A percentile compares a stretch with the other conserved stretches of the same genome.
Conservation (phyloP, 2,888 invertebrate genomes). For the Gymnoscelis rufifasciata region DNA sequence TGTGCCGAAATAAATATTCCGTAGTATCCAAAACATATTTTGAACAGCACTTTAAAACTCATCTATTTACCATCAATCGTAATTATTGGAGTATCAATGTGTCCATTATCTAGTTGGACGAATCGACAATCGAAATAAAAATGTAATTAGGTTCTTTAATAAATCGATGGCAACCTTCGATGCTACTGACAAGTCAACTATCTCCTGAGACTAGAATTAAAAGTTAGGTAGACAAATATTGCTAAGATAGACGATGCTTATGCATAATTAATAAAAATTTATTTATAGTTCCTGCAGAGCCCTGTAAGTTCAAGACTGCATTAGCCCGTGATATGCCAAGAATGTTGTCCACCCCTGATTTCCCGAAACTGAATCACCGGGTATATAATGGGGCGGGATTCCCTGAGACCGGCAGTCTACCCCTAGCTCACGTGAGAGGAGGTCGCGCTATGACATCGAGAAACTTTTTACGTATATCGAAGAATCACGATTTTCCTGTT, state of each 20-base stretch:
- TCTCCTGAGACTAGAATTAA: no score
- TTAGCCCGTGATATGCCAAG: not conserved
- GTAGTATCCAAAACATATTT: not conserved
- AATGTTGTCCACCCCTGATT: slow-evolving; percentile 17
- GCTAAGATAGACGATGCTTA: no score
- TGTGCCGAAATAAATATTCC: no score
- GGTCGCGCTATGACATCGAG: slow-evolving; percentile 29
- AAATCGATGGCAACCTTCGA: not conserved
- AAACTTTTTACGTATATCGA: slow-evolving; percentile 66
- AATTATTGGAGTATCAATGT: not conserved
- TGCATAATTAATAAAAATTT: not conserved
- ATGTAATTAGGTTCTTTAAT: not conserved
- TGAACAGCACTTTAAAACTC: slow-evolving; percentile 4
- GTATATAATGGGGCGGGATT: slow-evolving; percentile 60
- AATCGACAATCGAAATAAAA: not conserved
- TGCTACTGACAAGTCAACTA: no score
- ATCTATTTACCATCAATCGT: slow-evolving; percentile 4
- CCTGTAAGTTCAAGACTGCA: not conserved
- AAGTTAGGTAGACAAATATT: no score
- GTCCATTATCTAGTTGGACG: not conserved
- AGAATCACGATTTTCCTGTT: slow-evolving; percentile 53
- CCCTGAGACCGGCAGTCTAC: slow-evolving; percentile 42
- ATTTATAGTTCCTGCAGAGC: not conserved
- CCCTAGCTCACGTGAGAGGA: slow-evolving; percentile 25
- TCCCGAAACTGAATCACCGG: slow-evolving; percentile 42